Base-by-base conservation (phyloP, 2,113 vertebrate genomes). In the Sturnus vulgaris region DNA sequence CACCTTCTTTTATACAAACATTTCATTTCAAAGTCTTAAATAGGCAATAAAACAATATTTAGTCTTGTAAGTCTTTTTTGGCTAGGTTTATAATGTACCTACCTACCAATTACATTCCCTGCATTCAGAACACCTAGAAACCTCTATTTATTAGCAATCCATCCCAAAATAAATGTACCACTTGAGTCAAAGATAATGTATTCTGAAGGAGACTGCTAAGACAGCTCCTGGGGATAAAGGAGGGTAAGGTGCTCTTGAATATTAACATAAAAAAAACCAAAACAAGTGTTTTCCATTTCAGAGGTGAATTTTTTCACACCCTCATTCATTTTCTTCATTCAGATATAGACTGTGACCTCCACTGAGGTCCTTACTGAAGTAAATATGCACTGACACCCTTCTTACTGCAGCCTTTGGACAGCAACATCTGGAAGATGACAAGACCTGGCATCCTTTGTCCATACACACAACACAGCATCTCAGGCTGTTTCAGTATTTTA, bases 11-110 rank as follows among this genome's bases (percentile, higher is more conserved):
- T 82, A 75, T 57, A 82, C 56, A 91, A 95, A 78, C 64, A 57
- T 86, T 73, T 86, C 2, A 71, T 81, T 61, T 63, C 15, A 5
- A 71, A 66, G 37, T 86, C 44, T 87, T 92, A 87, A 88, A 91
- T 17, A 76, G 77, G 31, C 56, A 92, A 92, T 94, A 87, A 93
- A 93, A 33, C n/a, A 39, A 28, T 60, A 86, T 75, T 88, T 75
- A 82, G 60, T 49, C 40, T 70, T 84, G 6, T 18, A 80, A 86
- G 49, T 59, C 24, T 7, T 94, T 64, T 89, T 91, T 91, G 61
- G 82, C 91, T 91, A 81, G 21, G 57, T 95, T 86, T 73, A 27
- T 22, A 59, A 31, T 17, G 81, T 78, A 75, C 68, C 47, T 82
- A 31, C 40, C 46, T 65, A 39, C 49, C 17, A 40, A 22, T 59